Evolutionary conservation across 92 coral and sea anemone genomes (phyloP).

Genomic region (Siderastrea radians): DNA sequence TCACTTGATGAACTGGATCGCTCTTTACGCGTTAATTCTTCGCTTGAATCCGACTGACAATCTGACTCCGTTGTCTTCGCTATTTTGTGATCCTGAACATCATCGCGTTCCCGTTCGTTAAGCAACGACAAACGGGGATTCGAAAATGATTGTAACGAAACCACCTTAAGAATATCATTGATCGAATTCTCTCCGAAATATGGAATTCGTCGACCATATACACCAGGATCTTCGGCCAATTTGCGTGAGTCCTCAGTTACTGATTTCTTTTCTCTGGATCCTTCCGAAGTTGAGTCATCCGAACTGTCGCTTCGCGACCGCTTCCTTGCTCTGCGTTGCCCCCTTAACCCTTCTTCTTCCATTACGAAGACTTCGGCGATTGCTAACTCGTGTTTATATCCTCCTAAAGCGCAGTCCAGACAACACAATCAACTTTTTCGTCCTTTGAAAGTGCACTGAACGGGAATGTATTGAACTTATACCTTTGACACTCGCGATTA

Average conservation of each 20-base stretch:
- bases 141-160: slow-evolving; percentile 88
- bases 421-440: neutral
- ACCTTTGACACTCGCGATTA: slow-evolving; percentile 84
- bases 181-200: slow-evolving; percentile 81
- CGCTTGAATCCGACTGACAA: slow-evolving; percentile 47
- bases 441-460: slow-evolving; percentile 41
- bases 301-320: slow-evolving; percentile 72
- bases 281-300: slow-evolving; percentile 61
- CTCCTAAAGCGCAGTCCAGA: slow-evolving; percentile 1
- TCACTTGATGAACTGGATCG: slow-evolving; percentile 53
- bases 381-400: neutral
- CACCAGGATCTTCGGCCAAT: slow-evolving; percentile 54
- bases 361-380: slow-evolving; percentile 29
- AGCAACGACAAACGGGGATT: slow-evolving; percentile 69
- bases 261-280: slow-evolving; percentile 41
- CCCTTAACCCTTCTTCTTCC: slow-evolving; percentile 65
- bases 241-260: slow-evolving; percentile 25
- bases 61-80: slow-evolving; percentile 30
- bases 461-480: slow-evolving; percentile 64
- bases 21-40: slow-evolving; percentile 41
- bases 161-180: slow-evolving; percentile 88
- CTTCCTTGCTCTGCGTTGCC: slow-evolving; percentile 54
- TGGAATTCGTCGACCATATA: slow-evolving; percentile 74
- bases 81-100: slow-evolving; percentile 15
- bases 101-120: slow-evolving; percentile 48